Evolutionary conservation across 2,888 invertebrate species (phyloP), one percentile per base, ranked within the genome.

Genomic region (Synergus gifuensis): DNA sequence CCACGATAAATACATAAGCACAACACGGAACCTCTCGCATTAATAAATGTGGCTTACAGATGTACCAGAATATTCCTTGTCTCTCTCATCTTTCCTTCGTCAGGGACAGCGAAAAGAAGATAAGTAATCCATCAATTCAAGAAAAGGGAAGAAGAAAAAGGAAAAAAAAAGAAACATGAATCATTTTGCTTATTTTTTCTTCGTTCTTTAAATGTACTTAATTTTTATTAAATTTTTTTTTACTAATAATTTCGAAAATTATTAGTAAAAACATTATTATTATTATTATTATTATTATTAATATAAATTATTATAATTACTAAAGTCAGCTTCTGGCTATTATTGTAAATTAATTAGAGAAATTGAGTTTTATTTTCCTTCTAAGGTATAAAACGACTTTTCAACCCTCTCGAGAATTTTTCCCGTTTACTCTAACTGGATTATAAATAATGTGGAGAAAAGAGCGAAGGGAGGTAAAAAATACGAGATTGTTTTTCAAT

Each of bases 1-100:
- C 80, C 77, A 76, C 79, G 79, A 69, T 83, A 83, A 85, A 83
- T 81, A 79, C 67, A 78, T 76, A 79, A 78, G 69, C 64, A 36
- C 73, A 54, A 81, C 76, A 66, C 76, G 18, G 66, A 78, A 82
- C 78, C 81, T 58, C 69, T 22, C 79, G 44, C 78, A 77, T 80
- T 76, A 79, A 81, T 78, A 79, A 83, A 83, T 81, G 81, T 83
- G 81, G 67, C 67, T 18, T 73, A 79, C 83, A 83, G 83, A 81
- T 83, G 83, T 76, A 81, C 69, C 67, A 44, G 76, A 80, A 28
- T 76, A 76, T 81, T 79, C 60, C 42, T 69, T 69, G 62, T 58
- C 44, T 69, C 60, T 62, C 36, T 14, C 18, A 66, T 60, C 58
- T 18, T 78, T 54, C 28, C 54, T 77, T 77, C 49, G 22, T 54